Percentiles rank a stretch among this genome's conserved stretches.
phyloP scores from a whole-genome alignment of 1,140 invertebrate species.

The Heliconius congener region DNA sequence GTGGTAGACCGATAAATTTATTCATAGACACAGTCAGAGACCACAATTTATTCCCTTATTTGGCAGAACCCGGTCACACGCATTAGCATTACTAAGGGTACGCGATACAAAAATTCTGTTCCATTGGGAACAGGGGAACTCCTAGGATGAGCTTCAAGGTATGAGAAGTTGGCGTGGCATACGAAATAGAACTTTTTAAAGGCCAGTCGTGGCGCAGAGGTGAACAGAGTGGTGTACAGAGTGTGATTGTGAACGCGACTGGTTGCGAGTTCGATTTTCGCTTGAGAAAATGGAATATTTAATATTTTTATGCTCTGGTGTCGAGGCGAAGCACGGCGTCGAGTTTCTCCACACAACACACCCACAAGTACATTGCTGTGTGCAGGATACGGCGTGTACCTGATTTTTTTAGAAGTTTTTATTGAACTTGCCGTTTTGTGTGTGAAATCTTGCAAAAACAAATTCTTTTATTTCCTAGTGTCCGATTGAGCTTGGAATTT shows the following conservation, averaged over 20 bases:
- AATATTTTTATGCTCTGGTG: too few relatives aligned
- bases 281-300: too few relatives aligned
- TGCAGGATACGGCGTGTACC: too few relatives aligned
- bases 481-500: too few relatives aligned
- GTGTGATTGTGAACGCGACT: background rate
- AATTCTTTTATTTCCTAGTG: too few relatives aligned
- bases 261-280: too few relatives aligned
- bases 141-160: conserved; percentile 27
- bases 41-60: conserved; percentile 61
- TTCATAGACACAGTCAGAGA: conserved; percentile 53
- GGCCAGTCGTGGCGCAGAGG: background rate
- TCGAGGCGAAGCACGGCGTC: too few relatives aligned
- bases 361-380: too few relatives aligned
- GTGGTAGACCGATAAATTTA: conserved; percentile 48
- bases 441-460: too few relatives aligned
- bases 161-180: conserved; percentile 29
- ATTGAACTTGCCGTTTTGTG: too few relatives aligned
- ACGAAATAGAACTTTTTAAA: conserved; percentile 4
- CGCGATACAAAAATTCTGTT: conserved; percentile 55
- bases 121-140: conserved; percentile 5
- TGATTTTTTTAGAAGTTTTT: too few relatives aligned
- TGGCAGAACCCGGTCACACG: conserved; percentile 53
- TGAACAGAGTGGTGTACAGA: background rate
- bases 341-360: too few relatives aligned
- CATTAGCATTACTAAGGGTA: conserved; percentile 65